Percentiles rank a stretch among this genome's conserved stretches.
phyloP scores from a whole-genome alignment of 2,113 vertebrate genomes.

The Leucoraja erinaceus region DNA sequence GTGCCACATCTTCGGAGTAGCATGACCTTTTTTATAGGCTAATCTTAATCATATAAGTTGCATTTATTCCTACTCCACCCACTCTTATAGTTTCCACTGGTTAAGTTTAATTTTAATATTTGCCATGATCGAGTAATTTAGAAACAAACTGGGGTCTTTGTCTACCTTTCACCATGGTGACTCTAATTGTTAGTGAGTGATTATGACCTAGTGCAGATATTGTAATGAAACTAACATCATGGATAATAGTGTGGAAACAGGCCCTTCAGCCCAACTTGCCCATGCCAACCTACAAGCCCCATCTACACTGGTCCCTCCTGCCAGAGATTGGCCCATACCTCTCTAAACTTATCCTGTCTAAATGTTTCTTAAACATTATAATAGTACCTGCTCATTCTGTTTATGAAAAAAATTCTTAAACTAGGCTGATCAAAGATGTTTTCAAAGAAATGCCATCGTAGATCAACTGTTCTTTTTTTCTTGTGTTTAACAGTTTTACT shows the following conservation, averaged over 20 bases:
- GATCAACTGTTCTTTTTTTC: background rate
- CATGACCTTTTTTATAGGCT: background rate
- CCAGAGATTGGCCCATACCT: no score
- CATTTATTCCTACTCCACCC: background rate
- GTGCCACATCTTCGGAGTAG: background rate
- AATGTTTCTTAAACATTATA: no score
- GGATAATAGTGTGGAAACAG: no score
- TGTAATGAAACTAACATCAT: background rate
- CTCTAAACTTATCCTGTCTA: no score
- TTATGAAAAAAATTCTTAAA: background rate
- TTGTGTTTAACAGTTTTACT: background rate
- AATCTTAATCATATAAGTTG: background rate
- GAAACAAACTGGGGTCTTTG: background rate
- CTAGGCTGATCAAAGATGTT: background rate
- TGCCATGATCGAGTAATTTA: background rate
- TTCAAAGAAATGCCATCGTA: background rate
- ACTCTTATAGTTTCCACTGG: background rate
- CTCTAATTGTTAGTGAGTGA: background rate
- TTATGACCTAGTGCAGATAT: background rate
- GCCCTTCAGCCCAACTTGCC: no score
- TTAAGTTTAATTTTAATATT: background rate
- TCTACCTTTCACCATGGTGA: background rate
- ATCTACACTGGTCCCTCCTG: no score
- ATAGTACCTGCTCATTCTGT: background rate
- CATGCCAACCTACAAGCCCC: no score